Evolutionary conservation across 2,888 invertebrate species (phyloP).

Genomic region (Cephus rjabovi): DNA sequence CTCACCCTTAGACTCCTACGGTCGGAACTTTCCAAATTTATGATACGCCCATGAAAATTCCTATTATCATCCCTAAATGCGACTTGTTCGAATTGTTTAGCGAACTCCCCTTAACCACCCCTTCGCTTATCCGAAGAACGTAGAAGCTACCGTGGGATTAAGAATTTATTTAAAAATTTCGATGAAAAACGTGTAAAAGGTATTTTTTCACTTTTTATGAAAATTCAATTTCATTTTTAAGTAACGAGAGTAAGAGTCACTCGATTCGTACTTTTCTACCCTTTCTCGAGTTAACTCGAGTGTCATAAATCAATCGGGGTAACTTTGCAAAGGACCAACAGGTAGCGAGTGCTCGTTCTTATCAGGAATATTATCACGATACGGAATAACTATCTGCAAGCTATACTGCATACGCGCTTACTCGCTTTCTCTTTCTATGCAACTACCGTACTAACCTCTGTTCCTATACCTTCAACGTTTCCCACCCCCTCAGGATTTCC

Average conservation of each 20-base stretch:
- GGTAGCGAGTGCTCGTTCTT: constrained; percentile 10
- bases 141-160: background rate
- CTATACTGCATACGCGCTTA: background rate
- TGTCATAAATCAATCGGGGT: constrained; percentile 18
- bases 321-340: constrained; percentile 16
- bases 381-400: background rate
- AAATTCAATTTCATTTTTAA: background rate
- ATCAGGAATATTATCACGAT: background rate
- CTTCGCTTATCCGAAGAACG: background rate
- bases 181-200: background rate
- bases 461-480: background rate
- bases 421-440: background rate
- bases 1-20: background rate
- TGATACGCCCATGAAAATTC: background rate
- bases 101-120: background rate
- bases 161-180: background rate
- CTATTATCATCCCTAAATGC: background rate
- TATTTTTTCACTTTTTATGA: background rate
- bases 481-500: background rate
- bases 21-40: background rate
- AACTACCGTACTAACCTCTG: background rate
- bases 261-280: background rate
- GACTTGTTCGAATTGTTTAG: background rate
- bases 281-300: constrained; percentile 10
- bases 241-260: background rate